These are phyloP conservation scores for Limnephilus marmoratus DNA, from an alignment of 2,888 invertebrate genomes.

Conservation along the genomic window DNA sequence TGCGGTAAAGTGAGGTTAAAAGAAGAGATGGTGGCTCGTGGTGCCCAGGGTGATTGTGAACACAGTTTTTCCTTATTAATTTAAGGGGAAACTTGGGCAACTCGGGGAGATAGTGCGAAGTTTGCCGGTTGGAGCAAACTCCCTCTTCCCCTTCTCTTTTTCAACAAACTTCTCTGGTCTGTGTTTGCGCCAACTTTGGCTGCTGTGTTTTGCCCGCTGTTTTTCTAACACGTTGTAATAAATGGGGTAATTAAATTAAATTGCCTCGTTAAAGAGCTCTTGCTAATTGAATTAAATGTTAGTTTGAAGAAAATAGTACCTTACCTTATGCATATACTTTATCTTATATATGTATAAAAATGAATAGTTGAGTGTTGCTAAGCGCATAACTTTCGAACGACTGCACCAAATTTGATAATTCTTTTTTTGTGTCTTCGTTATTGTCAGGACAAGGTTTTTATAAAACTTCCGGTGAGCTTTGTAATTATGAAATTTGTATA, in stretches of 20 bases:
- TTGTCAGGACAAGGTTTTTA: too few relatives aligned
- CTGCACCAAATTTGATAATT: too few relatives aligned
- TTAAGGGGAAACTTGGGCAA: constrained; percentile 11
- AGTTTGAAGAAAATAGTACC: neutral
- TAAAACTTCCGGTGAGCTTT: too few relatives aligned
- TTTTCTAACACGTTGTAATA: constrained; percentile 7
- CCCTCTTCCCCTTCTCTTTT: neutral
- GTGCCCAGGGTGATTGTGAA: constrained; percentile 4
- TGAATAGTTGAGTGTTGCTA: too few relatives aligned
- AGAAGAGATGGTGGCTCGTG: neutral
- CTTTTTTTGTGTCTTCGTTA: too few relatives aligned
- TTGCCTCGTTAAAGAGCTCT: neutral
- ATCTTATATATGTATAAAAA: too few relatives aligned
- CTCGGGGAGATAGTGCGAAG: constrained; percentile 3
- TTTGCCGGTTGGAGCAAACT: neutral
- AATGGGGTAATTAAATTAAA: neutral
- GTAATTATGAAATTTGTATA: too few relatives aligned
- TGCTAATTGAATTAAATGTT: neutral
- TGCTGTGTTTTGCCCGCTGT: neutral
- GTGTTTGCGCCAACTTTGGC: neutral
- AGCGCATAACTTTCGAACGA: too few relatives aligned
- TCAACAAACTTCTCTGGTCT: neutral
- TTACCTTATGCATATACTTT: too few relatives aligned
- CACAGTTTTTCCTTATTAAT: constrained; percentile 44
- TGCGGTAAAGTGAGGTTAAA: neutral